These are phyloP conservation scores for Oscheius sp. DNA, from an alignment of 2,888 invertebrate species.

Conservation along the genomic window DNA sequence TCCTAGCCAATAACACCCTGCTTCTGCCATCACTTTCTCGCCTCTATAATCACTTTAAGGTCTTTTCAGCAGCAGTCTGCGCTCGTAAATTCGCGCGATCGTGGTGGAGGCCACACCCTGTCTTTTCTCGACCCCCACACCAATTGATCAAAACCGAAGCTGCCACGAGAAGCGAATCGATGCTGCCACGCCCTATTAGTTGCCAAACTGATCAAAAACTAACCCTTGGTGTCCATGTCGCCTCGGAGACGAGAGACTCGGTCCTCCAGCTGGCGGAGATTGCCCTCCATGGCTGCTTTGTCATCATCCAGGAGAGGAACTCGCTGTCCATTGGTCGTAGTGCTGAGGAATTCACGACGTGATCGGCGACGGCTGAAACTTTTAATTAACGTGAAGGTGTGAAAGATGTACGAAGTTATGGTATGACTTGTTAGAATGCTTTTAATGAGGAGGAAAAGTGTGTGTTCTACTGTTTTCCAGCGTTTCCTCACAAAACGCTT, in stretches of 20 bases:
- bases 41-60: no score
- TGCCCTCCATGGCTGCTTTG: slow-evolving; percentile 55
- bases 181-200: no score
- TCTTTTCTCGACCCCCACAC: background rate
- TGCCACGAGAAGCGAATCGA: no score
- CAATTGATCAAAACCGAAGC: no score
- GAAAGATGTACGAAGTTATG: background rate
- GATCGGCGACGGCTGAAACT: slow-evolving; percentile 60
- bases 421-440: background rate
- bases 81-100: slow-evolving; percentile 31
- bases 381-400: background rate
- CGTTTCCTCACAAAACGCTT: background rate
- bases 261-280: slow-evolving; percentile 58
- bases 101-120: slow-evolving; percentile 30
- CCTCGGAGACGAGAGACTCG: slow-evolving; percentile 62
- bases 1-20: no score
- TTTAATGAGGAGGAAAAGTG: background rate
- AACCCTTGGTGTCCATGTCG: slow-evolving; percentile 42
- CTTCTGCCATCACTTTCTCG: no score
- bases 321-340: slow-evolving; percentile 65
- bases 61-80: no score
- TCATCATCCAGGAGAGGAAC: slow-evolving; percentile 66
- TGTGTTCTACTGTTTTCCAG: no score
- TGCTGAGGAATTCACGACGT: slow-evolving; percentile 50
- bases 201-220: slow-evolving; percentile 27